Percentiles rank a stretch among this genome's conserved stretches.
Conservation (phyloP, 2,113 vertebrate species). For the Campylorhamphus procurvoides region DNA sequence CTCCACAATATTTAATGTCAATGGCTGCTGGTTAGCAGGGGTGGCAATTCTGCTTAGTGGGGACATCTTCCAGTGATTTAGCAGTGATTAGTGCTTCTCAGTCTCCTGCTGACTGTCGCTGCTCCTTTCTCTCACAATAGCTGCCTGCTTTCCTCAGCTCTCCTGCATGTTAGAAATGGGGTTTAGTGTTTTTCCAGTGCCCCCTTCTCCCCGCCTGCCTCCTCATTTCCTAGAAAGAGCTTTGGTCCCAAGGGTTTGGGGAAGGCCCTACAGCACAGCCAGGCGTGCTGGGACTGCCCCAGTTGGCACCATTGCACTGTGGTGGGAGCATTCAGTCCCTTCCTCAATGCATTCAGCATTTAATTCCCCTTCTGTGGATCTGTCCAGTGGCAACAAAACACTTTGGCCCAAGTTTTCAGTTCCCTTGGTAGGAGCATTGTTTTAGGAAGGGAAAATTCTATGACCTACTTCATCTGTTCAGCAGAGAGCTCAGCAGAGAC, state of each 20-base stretch:
- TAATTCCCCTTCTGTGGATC: background rate
- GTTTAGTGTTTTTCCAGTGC: background rate
- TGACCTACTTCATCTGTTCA: background rate
- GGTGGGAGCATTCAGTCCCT: background rate
- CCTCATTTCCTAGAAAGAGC: background rate
- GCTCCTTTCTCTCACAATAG: constrained; percentile 34
- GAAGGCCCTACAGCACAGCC: background rate
- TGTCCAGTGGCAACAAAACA: background rate
- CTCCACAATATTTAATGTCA: constrained; percentile 59
- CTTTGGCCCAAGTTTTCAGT: background rate
- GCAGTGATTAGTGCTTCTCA: constrained; percentile 61
- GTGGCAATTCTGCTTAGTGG: constrained; percentile 64
- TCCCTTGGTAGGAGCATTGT: background rate
- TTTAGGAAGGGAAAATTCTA: background rate
- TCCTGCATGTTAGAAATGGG: background rate
- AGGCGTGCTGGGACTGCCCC: background rate
- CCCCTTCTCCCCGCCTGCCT: background rate
- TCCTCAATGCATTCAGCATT: background rate
- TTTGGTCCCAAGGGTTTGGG: background rate
- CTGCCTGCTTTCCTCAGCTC: background rate
- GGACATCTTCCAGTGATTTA: constrained; percentile 64
- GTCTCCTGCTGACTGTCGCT: constrained; percentile 30
- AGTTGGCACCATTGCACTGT: background rate
- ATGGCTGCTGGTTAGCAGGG: constrained; percentile 61
- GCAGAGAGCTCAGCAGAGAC: background rate